phyloP scores from a whole-genome alignment of 2,888 invertebrate genomes.

The Macroteleia sp. region DNA sequence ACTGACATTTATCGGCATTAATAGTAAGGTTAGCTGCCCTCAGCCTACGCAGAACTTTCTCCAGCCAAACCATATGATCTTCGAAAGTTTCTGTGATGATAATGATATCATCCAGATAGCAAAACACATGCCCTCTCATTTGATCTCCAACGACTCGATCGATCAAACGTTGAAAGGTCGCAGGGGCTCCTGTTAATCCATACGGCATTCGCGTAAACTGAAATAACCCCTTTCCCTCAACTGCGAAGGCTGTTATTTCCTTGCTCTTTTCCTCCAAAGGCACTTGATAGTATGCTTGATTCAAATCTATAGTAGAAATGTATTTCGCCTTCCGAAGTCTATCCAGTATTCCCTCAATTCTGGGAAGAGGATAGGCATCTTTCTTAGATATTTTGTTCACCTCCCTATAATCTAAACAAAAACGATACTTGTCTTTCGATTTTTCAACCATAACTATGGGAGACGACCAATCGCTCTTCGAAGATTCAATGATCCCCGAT shows the following conservation, averaged over 20 bases:
- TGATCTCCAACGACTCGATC: neutral
- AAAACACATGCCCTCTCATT: neutral
- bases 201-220: neutral
- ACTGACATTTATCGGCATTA: neutral
- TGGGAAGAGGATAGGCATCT: no score
- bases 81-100: neutral
- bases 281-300: constrained; percentile 63
- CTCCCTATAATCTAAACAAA: no score
- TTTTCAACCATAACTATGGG: neutral
- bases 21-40: neutral
- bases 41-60: neutral
- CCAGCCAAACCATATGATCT: neutral
- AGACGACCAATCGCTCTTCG: constrained; percentile 17
- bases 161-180: neutral
- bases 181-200: neutral
- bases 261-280: constrained; percentile 35
- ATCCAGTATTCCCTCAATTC: constrained; percentile 37
- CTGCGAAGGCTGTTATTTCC: constrained; percentile 56
- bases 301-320: constrained; percentile 64
- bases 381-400: no score
- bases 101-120: neutral
- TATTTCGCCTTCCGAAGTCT: constrained; percentile 39
- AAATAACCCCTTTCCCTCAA: constrained; percentile 51
- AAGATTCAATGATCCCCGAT: neutral
- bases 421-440: no score